Evolutionary conservation across 2,797 vertebrate species (phyloP), one percentile per base, ranked within the genome.

Genomic region (Alca torda): DNA sequence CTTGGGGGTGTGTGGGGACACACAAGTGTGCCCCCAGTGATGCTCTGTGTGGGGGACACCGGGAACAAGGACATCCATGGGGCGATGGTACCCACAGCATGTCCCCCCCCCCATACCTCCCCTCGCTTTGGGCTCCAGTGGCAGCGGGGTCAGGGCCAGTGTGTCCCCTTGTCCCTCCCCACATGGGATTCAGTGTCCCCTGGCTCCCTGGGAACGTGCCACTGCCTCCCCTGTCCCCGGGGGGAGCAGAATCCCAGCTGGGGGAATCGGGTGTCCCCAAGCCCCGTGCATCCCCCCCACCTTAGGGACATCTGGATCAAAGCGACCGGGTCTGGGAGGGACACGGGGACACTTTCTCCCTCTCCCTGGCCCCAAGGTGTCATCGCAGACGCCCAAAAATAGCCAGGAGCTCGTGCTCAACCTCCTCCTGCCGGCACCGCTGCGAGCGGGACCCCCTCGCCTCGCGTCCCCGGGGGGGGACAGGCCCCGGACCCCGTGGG

Each of bases 371-470:
- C 69, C 57, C 86, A 45, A 11, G 37, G 25, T 65, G 70, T 81
- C 90, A 65, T 12, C 21, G 1, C 89, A 26, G 69, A 3, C 12
- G 20, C 92, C 95, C 86, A 93, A 96, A 95, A 96, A 95, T 94
- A 96, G 92, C 94, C 2, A 0, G 28, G 77, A 61, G 81, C 84
- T 92, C 50, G 24, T 84, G 91, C 30, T 82, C 92, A 33, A 61
- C 65, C 57, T 57, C 70, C 50, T 60, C 24, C 41, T 13, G 3
- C 45, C 5, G 12, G 11, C 69, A 4, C 73, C 4, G 30, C 45
- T 2, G 33, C 0, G 0, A 10, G 41, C 19, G 2, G 61, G 61
- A 92, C 80, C 87, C 84, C 61, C 30, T 53, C 6, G 7, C 60
- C 69, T 37, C 5, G 1, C 3, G 45, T 39, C 37, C 54, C 17